Evolutionary conservation across 2,797 vertebrate species (phyloP).

Genomic region (Propithecus perrieri): DNA sequence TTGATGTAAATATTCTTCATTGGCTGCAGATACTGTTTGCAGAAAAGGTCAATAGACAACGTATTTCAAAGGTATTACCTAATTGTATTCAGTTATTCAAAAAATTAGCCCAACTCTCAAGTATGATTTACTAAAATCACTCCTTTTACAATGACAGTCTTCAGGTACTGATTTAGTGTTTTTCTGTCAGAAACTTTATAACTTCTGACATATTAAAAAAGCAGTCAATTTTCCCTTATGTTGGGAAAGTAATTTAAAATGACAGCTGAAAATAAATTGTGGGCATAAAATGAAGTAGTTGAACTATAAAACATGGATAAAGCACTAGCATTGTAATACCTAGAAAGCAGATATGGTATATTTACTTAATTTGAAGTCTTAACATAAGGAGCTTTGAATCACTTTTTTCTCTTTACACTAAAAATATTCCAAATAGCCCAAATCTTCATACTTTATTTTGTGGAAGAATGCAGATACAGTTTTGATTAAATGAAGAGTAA

Average conservation of each 20-base stretch:
- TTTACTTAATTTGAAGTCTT: background rate
- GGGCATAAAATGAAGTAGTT: background rate
- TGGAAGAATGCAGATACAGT: background rate
- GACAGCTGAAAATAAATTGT: background rate
- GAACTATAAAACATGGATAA: background rate
- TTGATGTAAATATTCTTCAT: background rate
- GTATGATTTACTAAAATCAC: background rate
- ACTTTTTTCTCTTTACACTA: background rate
- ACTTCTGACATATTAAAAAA: background rate
- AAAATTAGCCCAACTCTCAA: background rate
- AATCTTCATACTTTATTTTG: conserved; percentile 6
- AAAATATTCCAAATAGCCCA: background rate
- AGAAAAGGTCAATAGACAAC: background rate
- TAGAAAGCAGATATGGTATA: background rate
- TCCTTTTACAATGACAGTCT: background rate
- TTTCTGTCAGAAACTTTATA: background rate
- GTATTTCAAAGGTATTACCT: background rate
- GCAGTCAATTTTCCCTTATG: background rate
- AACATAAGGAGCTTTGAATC: background rate
- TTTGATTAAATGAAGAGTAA: background rate
- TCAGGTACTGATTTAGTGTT: background rate
- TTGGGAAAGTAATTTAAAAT: background rate
- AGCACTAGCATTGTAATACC: background rate
- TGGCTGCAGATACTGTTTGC: background rate
- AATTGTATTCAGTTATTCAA: background rate